phyloP scores from a whole-genome alignment of 1,140 invertebrate genomes.

The Nephotettix cincticeps region DNA sequence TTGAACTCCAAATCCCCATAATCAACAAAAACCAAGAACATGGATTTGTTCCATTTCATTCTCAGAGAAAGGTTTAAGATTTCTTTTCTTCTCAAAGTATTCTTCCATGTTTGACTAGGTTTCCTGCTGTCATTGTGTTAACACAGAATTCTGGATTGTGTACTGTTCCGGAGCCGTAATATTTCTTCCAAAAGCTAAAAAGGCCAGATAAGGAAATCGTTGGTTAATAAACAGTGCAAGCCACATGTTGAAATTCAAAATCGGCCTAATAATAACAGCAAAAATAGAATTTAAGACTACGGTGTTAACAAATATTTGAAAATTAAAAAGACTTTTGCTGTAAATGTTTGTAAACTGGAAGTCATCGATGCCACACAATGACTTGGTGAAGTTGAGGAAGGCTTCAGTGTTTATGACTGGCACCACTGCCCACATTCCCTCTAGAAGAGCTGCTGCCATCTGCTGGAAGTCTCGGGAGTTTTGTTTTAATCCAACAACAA shows the following conservation, averaged over 20 bases:
- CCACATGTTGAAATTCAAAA: slow-evolving; percentile 51
- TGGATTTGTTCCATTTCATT: too few relatives aligned
- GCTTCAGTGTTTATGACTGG: slow-evolving; percentile 48
- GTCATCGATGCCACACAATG: slow-evolving; percentile 31
- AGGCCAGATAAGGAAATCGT: slow-evolving; percentile 48
- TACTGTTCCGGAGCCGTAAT: slow-evolving; percentile 24
- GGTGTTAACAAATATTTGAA: slow-evolving; percentile 48
- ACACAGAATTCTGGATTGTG: background rate
- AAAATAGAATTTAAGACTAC: slow-evolving; percentile 46
- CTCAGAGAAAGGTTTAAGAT: too few relatives aligned
- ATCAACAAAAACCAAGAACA: too few relatives aligned
- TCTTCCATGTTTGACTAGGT: too few relatives aligned
- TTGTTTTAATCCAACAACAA: slow-evolving; percentile 47
- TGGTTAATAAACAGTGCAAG: slow-evolving; percentile 47
- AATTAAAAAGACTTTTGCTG: slow-evolving; percentile 48
- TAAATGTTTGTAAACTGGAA: slow-evolving; percentile 33
- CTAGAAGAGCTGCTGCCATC: slow-evolving; percentile 49
- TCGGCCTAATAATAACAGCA: slow-evolving; percentile 45
- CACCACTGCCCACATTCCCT: slow-evolving; percentile 51
- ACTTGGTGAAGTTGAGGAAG: slow-evolving; percentile 47
- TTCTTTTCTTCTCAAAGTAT: too few relatives aligned
- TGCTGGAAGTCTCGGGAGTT: slow-evolving; percentile 53
- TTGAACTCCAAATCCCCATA: too few relatives aligned
- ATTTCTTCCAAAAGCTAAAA: slow-evolving; percentile 42
- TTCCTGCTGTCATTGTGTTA: too few relatives aligned